Percentiles rank a stretch among this genome's conserved stretches.
Evolutionary conservation across 2,113 vertebrate species (phyloP).

Genomic region (Podarcis raffonei): DNA sequence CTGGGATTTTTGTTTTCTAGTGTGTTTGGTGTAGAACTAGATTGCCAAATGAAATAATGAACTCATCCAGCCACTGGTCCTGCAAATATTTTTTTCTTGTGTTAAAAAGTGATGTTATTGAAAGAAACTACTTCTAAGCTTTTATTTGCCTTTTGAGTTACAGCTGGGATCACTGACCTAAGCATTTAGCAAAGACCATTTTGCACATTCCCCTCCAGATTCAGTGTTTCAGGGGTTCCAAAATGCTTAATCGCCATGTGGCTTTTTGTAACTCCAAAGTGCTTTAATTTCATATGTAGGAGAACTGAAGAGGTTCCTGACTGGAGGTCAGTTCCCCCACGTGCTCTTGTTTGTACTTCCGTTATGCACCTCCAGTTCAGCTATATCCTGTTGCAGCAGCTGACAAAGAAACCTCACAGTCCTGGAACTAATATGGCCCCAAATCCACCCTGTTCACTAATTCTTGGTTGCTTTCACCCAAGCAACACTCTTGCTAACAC

Average conservation of each 20-base stretch:
- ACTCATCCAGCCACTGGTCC: neutral
- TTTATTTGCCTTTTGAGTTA: neutral
- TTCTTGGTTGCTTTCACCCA: no score
- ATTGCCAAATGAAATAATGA: constrained; percentile 36
- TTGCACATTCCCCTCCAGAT: neutral
- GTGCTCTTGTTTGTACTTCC: neutral
- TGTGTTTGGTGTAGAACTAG: constrained; percentile 34
- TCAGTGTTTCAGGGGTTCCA: neutral
- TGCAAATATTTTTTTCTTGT: constrained; percentile 2
- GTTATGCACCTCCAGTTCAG: neutral
- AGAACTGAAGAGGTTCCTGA: no score
- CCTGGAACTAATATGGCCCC: neutral
- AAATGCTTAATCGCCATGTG: neutral
- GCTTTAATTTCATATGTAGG: neutral
- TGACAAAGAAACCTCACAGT: neutral
- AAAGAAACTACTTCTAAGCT: neutral
- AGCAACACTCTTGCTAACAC: no score
- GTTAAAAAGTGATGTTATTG: neutral
- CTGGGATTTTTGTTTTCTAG: constrained; percentile 13
- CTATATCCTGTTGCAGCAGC: neutral
- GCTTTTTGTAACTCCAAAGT: neutral
- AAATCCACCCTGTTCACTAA: neutral
- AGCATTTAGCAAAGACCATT: neutral
- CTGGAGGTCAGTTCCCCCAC: no score
- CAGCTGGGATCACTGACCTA: neutral